Evolutionary conservation across 2,888 invertebrate genomes (phyloP).

Genomic region (Agonopterix alstromeriana): DNA sequence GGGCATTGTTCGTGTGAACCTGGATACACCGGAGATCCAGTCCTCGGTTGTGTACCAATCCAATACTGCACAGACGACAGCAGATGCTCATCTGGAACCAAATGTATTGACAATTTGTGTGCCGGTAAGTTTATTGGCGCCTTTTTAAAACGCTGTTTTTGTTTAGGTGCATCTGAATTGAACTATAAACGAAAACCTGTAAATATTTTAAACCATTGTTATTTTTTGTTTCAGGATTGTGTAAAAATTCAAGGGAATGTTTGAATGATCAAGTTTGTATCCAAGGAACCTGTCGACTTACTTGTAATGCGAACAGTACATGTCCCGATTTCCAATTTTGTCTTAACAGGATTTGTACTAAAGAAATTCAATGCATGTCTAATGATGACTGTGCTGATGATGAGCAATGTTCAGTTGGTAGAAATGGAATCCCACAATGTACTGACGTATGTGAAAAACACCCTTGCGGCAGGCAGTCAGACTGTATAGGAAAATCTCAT

Average conservation of each 20-base stretch:
- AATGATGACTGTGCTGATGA: conserved; percentile 84
- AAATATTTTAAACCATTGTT: conserved; percentile 4
- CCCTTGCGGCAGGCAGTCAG: conserved; percentile 89
- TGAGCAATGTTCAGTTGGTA: conserved; percentile 82
- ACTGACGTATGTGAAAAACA: conserved; percentile 83
- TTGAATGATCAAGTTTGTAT: conserved; percentile 91
- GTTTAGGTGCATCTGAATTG: too few relatives aligned
- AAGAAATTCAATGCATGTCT: conserved; percentile 84
- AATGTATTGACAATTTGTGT: conserved; percentile 89
- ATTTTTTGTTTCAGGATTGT: conserved; percentile 76
- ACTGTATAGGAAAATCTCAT: conserved; percentile 85
- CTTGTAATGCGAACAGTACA: conserved; percentile 86
- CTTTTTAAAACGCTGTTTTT: too few relatives aligned
- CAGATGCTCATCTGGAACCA: conserved; percentile 90
- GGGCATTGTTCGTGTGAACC: conserved; percentile 89
- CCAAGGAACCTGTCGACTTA: conserved; percentile 89
- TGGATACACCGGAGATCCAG: conserved; percentile 91
- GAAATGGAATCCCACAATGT: conserved; percentile 86
- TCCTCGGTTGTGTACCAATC: conserved; percentile 88
- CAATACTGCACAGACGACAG: conserved; percentile 88
- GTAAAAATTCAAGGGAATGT: conserved; percentile 89
- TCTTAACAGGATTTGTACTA: conserved; percentile 88
- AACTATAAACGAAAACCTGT: too few relatives aligned
- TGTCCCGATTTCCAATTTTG: conserved; percentile 93
- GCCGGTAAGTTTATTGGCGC: conserved; percentile 69